Percentiles rank a stretch among this genome's conserved stretches.
phyloP scores from a whole-genome alignment of 2,888 invertebrate genomes.

The Chaitophorus viminalis region DNA sequence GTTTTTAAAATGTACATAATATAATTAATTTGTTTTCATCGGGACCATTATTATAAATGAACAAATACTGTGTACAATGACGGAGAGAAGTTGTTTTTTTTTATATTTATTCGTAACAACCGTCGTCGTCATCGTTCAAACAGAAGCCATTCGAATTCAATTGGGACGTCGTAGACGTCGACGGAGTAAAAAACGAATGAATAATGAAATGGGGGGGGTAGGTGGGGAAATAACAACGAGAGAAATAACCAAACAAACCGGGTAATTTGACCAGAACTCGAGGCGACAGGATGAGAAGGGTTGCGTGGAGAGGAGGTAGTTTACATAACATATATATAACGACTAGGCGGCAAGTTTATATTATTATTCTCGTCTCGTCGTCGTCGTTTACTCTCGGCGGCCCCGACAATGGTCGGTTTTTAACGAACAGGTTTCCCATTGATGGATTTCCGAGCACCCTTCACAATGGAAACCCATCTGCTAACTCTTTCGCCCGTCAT shows the following conservation, averaged over 20 bases:
- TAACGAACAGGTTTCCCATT: conserved; percentile 62
- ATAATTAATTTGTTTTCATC: not conserved
- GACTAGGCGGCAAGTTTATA: conserved; percentile 18
- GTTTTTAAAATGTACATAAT: not conserved
- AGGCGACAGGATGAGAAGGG: not conserved
- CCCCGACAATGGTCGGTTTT: conserved; percentile 54
- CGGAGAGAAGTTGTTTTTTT: not conserved
- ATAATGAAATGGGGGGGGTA: conserved; percentile 3
- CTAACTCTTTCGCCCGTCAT: conserved; percentile 47
- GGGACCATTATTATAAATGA: not conserved
- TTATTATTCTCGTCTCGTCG: conserved; percentile 59
- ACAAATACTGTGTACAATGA: not conserved
- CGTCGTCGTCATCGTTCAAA: conserved; percentile 35
- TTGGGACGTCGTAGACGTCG: conserved; percentile 33
- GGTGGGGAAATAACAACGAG: conserved; percentile 1
- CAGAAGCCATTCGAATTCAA: conserved; percentile 45
- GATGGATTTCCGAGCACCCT: conserved; percentile 60
- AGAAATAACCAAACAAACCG: conserved; percentile 46
- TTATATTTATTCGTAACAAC: conserved; percentile 40
- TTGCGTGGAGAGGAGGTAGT: conserved; percentile 9
- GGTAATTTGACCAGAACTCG: conserved; percentile 24
- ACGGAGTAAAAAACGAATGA: conserved; percentile 18
- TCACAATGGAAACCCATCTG: conserved; percentile 37
- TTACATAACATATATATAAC: conserved; percentile 8
- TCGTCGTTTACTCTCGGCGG: conserved; percentile 21